A percentile compares a stretch with the other conserved stretches of the same genome.
phyloP scores from a whole-genome alignment of 2,797 vertebrate genomes.

The Centropyge bicolor region DNA sequence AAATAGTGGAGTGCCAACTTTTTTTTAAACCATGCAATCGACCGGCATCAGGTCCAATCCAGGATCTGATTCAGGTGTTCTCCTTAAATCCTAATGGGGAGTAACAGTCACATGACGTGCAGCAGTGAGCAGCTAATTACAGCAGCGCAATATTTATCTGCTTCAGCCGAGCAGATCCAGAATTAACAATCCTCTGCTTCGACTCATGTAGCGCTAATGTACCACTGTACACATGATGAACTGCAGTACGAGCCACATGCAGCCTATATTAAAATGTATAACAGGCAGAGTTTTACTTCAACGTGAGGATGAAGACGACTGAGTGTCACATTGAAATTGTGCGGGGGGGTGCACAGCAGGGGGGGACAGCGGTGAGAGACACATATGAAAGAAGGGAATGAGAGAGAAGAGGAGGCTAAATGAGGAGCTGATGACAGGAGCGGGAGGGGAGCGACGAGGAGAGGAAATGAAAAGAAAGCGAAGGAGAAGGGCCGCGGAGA shows the following conservation, averaged over 20 bases:
- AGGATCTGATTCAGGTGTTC: not conserved
- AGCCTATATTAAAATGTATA: not conserved
- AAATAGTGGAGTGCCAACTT: not conserved
- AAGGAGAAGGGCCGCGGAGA: not conserved
- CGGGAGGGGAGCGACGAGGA: not conserved
- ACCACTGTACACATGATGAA: not conserved
- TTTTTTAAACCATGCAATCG: not conserved
- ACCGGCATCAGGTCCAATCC: not conserved
- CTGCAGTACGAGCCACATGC: not conserved
- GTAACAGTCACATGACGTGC: slow-evolving; percentile 12
- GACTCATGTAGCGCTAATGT: not conserved
- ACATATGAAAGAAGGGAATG: not conserved
- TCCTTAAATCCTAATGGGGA: slow-evolving; percentile 3
- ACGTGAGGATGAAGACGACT: not conserved
- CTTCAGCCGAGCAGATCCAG: slow-evolving; percentile 13
- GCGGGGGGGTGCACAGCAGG: not conserved
- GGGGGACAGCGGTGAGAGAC: not conserved
- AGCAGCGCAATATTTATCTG: slow-evolving; percentile 11
- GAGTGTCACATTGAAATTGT: not conserved
- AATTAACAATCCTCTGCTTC: not conserved
- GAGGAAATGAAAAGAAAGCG: slow-evolving; percentile 52
- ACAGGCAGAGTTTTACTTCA: not conserved
- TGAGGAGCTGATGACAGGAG: slow-evolving; percentile 17
- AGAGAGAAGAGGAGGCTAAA: not conserved
- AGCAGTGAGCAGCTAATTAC: slow-evolving; percentile 18